Evolutionary conservation across 2,113 vertebrate species (phyloP).

Genomic region (Egretta garzetta): DNA sequence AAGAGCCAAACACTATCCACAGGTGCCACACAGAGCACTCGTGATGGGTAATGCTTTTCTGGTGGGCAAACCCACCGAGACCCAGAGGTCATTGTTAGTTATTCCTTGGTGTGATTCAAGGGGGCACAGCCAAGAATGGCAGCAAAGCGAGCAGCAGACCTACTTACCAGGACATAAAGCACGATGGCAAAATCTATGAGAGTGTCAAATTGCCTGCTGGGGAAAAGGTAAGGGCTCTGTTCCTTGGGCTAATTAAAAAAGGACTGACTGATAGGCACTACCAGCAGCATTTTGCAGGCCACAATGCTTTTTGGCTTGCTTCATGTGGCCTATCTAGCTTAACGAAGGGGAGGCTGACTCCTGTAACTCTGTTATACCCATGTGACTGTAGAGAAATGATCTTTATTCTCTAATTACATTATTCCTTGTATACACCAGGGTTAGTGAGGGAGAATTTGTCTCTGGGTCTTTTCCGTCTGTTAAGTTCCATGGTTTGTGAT

Average conservation of each 20-base stretch:
- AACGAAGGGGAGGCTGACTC: background rate
- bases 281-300: background rate
- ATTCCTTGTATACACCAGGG: background rate
- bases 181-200: background rate
- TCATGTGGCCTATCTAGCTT: background rate
- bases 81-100: background rate
- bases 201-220: background rate
- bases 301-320: background rate
- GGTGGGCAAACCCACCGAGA: background rate
- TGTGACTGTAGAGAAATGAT: background rate
- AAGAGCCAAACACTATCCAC: background rate
- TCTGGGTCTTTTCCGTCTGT: conserved; percentile 34
- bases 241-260: background rate
- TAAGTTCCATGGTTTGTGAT: conserved; percentile 56
- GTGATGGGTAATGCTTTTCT: background rate
- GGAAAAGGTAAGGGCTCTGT: background rate
- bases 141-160: background rate
- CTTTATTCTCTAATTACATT: background rate
- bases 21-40: background rate
- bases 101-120: background rate
- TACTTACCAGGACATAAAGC: background rate
- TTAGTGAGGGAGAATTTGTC: background rate
- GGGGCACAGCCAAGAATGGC: background rate
- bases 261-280: background rate
- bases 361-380: background rate